Conservation (phyloP, 2,888 invertebrate species). For the Crepidodera aurea region DNA sequence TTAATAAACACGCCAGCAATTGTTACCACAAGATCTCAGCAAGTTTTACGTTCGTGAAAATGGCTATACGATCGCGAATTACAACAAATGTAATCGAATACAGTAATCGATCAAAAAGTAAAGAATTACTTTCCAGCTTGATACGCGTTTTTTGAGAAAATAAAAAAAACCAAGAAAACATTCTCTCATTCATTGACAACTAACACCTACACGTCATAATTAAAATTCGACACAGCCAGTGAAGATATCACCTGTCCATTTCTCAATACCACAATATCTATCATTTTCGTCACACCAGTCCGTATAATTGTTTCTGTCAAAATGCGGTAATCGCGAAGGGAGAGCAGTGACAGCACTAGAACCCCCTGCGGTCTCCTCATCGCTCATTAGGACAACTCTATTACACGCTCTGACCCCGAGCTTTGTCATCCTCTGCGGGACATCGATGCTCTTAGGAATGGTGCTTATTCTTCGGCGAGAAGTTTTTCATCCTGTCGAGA, state of each 20-base stretch:
- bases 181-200: no score
- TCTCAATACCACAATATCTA: conserved; percentile 16
- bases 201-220: no score
- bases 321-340: conserved; percentile 31
- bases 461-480: conserved; percentile 25
- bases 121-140: no score
- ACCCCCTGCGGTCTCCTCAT: conserved; percentile 49
- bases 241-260: conserved; percentile 23
- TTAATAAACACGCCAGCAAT: no score
- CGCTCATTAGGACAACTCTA: conserved; percentile 57
- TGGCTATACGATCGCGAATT: no score
- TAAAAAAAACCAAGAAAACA: no score
- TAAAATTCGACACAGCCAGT: neutral
- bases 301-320: conserved; percentile 40
- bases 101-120: no score
- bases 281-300: conserved; percentile 21
- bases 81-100: no score
- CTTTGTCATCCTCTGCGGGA: conserved; percentile 52
- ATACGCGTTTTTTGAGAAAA: no score
- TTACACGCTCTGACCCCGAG: conserved; percentile 53
- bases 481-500: conserved; percentile 32
- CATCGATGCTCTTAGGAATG: conserved; percentile 36
- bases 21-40: no score
- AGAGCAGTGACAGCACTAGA: conserved; percentile 47
- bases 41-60: no score